Base-by-base conservation (phyloP, 2,888 invertebrate genomes). In the Tricholauxania praeusta region DNA sequence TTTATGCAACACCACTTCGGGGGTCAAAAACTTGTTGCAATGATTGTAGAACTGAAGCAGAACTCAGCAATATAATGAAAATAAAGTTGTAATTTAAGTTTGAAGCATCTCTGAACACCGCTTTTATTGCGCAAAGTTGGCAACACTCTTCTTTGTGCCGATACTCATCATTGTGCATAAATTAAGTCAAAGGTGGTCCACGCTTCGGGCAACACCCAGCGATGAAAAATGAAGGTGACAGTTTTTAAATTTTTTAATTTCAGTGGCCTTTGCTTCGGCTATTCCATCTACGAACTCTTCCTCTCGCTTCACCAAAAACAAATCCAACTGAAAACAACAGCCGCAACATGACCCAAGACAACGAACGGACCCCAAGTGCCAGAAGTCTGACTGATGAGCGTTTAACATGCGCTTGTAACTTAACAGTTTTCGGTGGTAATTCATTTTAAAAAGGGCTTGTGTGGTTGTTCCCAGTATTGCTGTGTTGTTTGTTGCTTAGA, bases 401-500 rank as follows among this genome's bases (percentile, higher is more conserved):
- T 48, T 68, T 49, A 59, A 57, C 68, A 68, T 59, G 68, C 57
- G 51, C 59, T 32, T 15, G 28, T 22, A 28, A 60, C 59, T 28
- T 63, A 19, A 10, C 48, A 19, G 48, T 64, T 64, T 12, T 49
- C 22, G 17, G n/a, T 19, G 49, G 49, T 17, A 48, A 64, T 64
- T 49, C 32, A 32, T 60, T 60, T 12, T 39, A 19, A 39, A 60
- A 32, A 32, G 39, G 8, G 12, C 28, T 60, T 60, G 32, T 60
- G 32, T 60, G 22, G 32, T 47, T 62, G 49, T 22, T 49, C 8
- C n/a, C 32, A 15, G 52, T 28, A 39, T 66, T 67, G 28, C 12
- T 19, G 19, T 57, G 57, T 19, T 22, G 49, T 5, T 48, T 48
- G 14, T 71, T 74, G 72, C 57, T 59, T 22, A 76, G 80, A 83